These are phyloP conservation scores for Telmatochromis sp. DNA, from an alignment of 2,113 vertebrate species.

Conservation along the genomic window DNA sequence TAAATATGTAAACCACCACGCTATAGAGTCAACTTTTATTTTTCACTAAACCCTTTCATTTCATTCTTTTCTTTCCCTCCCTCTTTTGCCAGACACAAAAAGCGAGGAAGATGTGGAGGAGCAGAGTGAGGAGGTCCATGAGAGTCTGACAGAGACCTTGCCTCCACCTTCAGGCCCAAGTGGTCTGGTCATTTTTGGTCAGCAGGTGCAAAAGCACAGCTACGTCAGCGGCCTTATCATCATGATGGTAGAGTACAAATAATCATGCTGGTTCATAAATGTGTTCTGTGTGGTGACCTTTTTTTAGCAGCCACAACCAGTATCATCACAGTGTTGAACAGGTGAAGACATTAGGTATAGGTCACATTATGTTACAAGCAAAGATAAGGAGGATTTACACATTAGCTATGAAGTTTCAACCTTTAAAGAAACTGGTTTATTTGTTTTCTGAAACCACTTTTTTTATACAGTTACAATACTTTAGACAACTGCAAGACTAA, in stretches of 20 bases:
- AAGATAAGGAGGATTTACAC: neutral
- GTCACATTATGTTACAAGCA: neutral
- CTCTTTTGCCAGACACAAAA: conserved; percentile 8
- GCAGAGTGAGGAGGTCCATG: neutral
- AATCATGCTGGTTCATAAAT: neutral
- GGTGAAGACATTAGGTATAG: neutral
- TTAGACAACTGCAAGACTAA: neutral
- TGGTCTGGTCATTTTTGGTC: conserved; percentile 57
- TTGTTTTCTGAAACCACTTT: neutral
- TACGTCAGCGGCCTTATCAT: conserved; percentile 75
- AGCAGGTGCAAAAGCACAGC: conserved; percentile 76
- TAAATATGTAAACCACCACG: neutral
- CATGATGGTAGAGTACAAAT: conserved; percentile 71
- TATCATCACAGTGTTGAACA: neutral
- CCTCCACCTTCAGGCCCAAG: conserved; percentile 37
- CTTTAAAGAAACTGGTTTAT: neutral
- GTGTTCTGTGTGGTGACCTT: neutral
- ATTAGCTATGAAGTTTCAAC: neutral
- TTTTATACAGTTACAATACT: neutral
- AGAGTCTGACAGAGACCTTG: conserved; percentile 5
- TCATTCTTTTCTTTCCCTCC: neutral
- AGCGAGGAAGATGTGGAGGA: neutral
- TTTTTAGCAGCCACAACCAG: neutral
- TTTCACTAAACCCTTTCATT: neutral
- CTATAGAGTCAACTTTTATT: neutral